Percentiles rank a stretch among this genome's conserved stretches.
phyloP scores from a whole-genome alignment of 2,888 invertebrate species.

The Drosophila nr. fundita region DNA sequence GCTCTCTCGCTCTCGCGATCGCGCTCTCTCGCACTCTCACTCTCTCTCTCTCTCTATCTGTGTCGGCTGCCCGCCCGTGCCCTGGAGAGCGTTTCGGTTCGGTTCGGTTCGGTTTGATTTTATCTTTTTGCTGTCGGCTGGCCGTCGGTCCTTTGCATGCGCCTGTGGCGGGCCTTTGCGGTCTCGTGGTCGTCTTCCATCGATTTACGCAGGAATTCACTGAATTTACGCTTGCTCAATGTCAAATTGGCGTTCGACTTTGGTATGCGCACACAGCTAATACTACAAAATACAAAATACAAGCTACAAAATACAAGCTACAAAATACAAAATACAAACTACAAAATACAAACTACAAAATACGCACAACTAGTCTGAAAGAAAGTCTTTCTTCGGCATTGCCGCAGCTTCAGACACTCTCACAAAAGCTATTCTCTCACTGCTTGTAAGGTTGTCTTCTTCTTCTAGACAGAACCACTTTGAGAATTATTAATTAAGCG shows the following conservation, averaged over 20 bases:
- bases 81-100: constrained; percentile 3
- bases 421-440: background rate
- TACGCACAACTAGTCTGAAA: background rate
- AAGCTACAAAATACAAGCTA: background rate
- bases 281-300: constrained; percentile 3
- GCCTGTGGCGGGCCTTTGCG: constrained; percentile 23
- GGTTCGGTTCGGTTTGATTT: constrained; percentile 17
- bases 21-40: background rate
- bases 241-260: constrained; percentile 76
- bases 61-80: constrained; percentile 6
- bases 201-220: constrained; percentile 69
- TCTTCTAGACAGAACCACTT: background rate
- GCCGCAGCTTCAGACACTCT: constrained; percentile 4
- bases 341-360: background rate
- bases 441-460: background rate
- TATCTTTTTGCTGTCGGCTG: constrained; percentile 1
- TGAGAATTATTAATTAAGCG: background rate
- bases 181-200: constrained; percentile 49
- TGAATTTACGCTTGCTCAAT: constrained; percentile 76
- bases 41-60: background rate
- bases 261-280: constrained; percentile 65
- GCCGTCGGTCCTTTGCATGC: constrained; percentile 25
- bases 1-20: background rate
- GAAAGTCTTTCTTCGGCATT: background rate
- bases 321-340: background rate